phyloP scores from a whole-genome alignment of 2,888 invertebrate species.

The Selenia dentaria region DNA sequence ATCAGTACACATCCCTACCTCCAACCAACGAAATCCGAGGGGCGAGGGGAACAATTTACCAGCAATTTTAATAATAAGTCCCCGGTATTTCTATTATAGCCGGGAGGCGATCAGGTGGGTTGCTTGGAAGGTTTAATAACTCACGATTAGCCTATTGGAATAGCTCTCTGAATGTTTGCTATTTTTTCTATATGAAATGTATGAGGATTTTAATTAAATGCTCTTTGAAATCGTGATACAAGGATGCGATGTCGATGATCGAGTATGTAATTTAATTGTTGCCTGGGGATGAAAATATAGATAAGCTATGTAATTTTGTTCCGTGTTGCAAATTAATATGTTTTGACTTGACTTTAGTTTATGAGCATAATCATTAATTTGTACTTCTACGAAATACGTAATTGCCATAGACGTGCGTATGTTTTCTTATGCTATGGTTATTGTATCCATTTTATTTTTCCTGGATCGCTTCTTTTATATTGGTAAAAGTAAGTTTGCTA shows the following conservation, averaged over 20 bases:
- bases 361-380: too few species aligned
- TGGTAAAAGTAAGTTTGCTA: too few species aligned
- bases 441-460: too few species aligned
- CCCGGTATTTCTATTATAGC: constrained; percentile 84
- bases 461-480: too few species aligned
- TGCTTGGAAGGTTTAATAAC: constrained; percentile 79
- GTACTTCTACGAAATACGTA: too few species aligned
- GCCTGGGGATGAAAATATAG: neutral
- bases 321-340: neutral
- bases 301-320: too few species aligned
- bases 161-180: constrained; percentile 82
- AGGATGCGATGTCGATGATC: constrained; percentile 1
- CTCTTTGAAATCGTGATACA: constrained; percentile 11
- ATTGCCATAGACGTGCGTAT: too few species aligned
- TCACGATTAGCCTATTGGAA: constrained; percentile 83
- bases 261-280: neutral
- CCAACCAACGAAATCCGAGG: constrained; percentile 71
- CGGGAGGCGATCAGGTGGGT: constrained; percentile 81
- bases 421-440: too few species aligned
- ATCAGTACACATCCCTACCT: constrained; percentile 38
- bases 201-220: constrained; percentile 39
- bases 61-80: constrained; percentile 86
- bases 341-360: too few species aligned
- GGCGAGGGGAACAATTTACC: constrained; percentile 80
- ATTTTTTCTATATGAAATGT: constrained; percentile 78